These are phyloP conservation scores for Malurus melanocephalus DNA, from an alignment of 2,113 vertebrate species.

Conservation along the genomic window DNA sequence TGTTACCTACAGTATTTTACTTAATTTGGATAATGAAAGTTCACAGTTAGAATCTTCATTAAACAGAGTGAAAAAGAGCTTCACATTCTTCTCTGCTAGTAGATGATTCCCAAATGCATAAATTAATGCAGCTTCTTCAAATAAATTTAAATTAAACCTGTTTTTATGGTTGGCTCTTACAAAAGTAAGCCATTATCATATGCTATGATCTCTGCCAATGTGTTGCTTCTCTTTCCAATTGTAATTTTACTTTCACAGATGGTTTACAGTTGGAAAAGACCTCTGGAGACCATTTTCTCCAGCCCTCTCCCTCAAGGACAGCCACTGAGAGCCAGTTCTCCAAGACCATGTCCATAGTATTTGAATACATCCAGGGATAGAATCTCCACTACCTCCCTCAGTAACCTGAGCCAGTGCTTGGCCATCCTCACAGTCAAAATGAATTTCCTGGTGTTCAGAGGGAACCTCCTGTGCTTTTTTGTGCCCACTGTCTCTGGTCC, in stretches of 20 bases:
- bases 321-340: not conserved
- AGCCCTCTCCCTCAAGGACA: not conserved
- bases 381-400: not conserved
- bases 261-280: not conserved
- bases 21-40: not conserved
- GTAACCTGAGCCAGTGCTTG: not conserved
- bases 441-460: not conserved
- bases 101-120: not conserved
- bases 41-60: not conserved
- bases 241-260: not conserved
- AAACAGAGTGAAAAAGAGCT: not conserved
- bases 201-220: not conserved
- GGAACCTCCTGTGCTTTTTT: not conserved
- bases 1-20: not conserved
- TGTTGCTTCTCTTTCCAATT: not conserved
- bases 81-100: not conserved
- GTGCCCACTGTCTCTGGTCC: accelerated
- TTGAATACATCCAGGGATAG: not conserved
- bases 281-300: not conserved
- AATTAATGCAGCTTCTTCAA: not conserved
- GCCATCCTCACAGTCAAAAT: not conserved
- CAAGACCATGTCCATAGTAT: not conserved
- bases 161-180: not conserved
- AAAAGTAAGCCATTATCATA: not conserved
- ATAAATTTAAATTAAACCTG: not conserved